These are phyloP conservation scores for Hippolais icterina DNA, from an alignment of 2,113 vertebrate genomes.

Conservation along the genomic window DNA sequence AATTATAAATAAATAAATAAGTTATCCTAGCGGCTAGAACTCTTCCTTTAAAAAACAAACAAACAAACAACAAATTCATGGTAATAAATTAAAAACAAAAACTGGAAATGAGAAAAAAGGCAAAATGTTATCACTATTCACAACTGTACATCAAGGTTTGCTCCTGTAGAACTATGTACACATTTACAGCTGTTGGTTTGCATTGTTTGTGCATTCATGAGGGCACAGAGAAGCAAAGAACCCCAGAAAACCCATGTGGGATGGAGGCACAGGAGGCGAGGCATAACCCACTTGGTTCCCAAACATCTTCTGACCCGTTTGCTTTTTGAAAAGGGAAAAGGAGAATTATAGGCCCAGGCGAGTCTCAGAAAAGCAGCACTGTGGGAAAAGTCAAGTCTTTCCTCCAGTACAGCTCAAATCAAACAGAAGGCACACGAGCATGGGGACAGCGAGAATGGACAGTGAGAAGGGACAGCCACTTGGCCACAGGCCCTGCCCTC, in stretches of 20 bases:
- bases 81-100: conserved; percentile 77
- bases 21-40: conserved; percentile 64
- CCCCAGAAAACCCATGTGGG: conserved; percentile 56
- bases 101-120: neutral
- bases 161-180: conserved; percentile 69
- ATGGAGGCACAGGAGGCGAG: conserved; percentile 61
- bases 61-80: neutral
- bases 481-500: neutral
- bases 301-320: conserved; percentile 58
- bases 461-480: conserved; percentile 28
- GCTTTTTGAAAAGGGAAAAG: neutral
- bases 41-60: conserved; percentile 18
- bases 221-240: conserved; percentile 72
- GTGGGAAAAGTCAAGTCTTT: conserved; percentile 80
- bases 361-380: conserved; percentile 77
- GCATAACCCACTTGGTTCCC: conserved; percentile 21
- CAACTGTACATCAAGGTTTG: conserved; percentile 73
- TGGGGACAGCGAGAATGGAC: conserved; percentile 48
- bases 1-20: conserved; percentile 97
- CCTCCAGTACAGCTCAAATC: conserved; percentile 75
- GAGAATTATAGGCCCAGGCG: conserved; percentile 42
- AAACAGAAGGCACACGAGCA: conserved; percentile 83
- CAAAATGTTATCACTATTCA: conserved; percentile 56
- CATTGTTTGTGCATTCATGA: conserved; percentile 80
- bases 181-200: conserved; percentile 80